Percentiles rank a stretch among this genome's conserved stretches.
Conservation (phyloP, 2,113 vertebrate species). For the Pterocles gutturalis region DNA sequence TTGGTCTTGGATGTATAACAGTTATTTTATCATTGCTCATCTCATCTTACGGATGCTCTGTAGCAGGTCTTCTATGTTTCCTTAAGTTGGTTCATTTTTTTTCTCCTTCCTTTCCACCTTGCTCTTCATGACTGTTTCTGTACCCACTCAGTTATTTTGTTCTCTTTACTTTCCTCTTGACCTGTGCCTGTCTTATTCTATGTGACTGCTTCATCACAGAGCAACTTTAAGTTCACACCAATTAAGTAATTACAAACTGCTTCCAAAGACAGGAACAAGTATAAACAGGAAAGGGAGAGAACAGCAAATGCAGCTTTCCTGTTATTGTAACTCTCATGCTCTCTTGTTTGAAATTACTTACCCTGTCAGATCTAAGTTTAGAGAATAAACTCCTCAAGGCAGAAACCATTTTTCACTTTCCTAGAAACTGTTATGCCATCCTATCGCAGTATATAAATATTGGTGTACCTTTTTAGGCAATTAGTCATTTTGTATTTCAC, state of each 20-base stretch:
- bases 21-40: neutral
- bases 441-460: neutral
- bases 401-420: constrained; percentile 15
- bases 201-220: neutral
- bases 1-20: neutral
- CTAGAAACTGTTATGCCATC: neutral
- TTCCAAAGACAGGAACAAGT: neutral
- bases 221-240: neutral
- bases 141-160: neutral
- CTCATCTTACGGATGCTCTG: neutral
- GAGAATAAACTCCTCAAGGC: neutral
- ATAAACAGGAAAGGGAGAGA: neutral
- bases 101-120: neutral
- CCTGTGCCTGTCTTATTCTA: neutral
- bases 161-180: neutral
- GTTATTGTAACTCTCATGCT: neutral
- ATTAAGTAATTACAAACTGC: neutral
- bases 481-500: neutral
- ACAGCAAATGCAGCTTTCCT: neutral
- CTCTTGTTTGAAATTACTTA: neutral
- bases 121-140: neutral
- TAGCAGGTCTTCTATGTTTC: neutral
- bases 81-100: neutral
- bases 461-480: neutral
- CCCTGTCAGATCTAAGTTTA: neutral